Evolutionary conservation across 2,888 invertebrate genomes (phyloP).

Genomic region (Lochmaea capreae): DNA sequence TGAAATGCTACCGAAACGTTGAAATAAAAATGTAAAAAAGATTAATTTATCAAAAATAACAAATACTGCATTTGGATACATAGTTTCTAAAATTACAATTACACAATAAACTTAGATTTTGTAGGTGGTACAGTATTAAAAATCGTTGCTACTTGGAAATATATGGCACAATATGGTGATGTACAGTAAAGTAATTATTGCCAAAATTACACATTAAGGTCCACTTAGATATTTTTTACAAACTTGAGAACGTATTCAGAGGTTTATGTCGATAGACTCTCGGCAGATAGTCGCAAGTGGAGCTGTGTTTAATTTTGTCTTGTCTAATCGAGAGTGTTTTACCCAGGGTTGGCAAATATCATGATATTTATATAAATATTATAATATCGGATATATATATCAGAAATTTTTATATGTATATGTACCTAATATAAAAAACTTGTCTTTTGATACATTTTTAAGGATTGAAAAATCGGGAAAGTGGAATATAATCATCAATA

Average conservation of each 20-base stretch:
- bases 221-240: not conserved
- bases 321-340: not conserved
- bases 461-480: too few species aligned
- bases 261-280: not conserved
- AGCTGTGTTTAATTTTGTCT: not conserved
- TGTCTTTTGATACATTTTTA: too few species aligned
- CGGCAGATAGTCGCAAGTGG: not conserved
- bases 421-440: too few species aligned
- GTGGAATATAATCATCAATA: too few species aligned
- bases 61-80: too few species aligned
- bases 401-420: too few species aligned
- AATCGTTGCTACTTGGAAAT: not conserved
- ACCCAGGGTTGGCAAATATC: too few species aligned
- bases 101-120: not conserved
- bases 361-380: too few species aligned
- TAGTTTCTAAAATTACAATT: not conserved
- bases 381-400: too few species aligned
- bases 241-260: not conserved
- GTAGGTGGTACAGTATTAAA: not conserved
- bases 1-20: too few species aligned
- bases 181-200: not conserved
- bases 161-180: constrained; percentile 5
- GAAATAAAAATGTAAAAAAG: too few species aligned
- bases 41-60: too few species aligned
- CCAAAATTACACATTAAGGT: constrained; percentile 3